Evolutionary conservation across 2,113 vertebrate genomes (phyloP).

Genomic region (human): DNA sequence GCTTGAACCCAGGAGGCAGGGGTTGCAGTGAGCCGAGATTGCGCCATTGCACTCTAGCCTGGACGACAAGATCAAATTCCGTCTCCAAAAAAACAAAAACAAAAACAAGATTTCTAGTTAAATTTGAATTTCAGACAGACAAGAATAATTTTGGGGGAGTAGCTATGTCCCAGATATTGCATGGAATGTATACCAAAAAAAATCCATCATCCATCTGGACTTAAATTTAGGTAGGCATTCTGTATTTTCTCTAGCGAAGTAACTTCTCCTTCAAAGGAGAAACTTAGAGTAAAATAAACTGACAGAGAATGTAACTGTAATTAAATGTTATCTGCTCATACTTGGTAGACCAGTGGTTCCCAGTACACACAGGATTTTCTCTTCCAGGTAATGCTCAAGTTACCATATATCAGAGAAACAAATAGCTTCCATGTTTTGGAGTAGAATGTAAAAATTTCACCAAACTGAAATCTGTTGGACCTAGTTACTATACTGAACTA

Average conservation of each 20-base stretch:
- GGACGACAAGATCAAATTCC: too few species aligned
- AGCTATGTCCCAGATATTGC: background rate
- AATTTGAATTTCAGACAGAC: background rate
- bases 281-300: background rate
- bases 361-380: conserved; percentile 24
- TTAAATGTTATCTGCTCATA: conserved; percentile 25
- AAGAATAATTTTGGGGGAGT: background rate
- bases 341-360: background rate
- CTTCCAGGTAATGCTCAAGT: background rate
- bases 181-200: background rate
- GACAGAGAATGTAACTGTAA: background rate
- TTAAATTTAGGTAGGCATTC: background rate
- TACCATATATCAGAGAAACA: background rate
- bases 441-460: background rate
- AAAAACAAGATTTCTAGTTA: background rate
- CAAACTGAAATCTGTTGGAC: conserved; percentile 22
- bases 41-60: too few species aligned
- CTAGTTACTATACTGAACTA: background rate
- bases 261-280: conserved; percentile 7
- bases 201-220: background rate
- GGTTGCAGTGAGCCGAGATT: too few species aligned
- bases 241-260: conserved; percentile 2
- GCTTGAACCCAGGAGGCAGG: too few species aligned
- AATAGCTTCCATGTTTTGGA: conserved; percentile 11
- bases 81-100: too few species aligned